These are phyloP conservation scores for Odobenus rosmarus DNA, from an alignment of 2,113 vertebrate genomes.

Conservation along the genomic window DNA sequence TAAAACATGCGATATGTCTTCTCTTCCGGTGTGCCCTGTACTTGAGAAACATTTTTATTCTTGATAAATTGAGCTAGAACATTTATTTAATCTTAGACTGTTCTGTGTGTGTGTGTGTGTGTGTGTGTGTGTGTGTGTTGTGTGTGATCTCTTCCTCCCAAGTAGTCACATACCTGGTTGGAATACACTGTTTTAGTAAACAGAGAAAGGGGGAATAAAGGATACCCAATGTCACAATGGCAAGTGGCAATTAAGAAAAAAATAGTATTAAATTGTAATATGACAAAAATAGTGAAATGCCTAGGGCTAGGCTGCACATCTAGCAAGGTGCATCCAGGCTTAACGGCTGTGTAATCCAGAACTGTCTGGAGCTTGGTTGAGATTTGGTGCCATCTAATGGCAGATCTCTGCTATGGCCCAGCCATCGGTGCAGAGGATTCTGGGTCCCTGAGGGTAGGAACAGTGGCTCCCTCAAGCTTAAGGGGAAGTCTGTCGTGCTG, in stretches of 20 bases:
- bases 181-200: not conserved
- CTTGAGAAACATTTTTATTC: not conserved
- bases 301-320: not conserved
- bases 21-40: not conserved
- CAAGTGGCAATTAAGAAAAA: not conserved
- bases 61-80: not conserved
- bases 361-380: not conserved
- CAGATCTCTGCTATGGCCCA: not conserved
- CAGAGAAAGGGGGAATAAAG: not conserved
- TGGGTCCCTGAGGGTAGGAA: no score
- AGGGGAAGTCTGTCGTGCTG: not conserved
- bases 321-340: not conserved
- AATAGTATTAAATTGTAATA: not conserved
- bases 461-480: not conserved
- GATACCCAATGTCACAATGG: not conserved
- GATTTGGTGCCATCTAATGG: conserved; percentile 66
- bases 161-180: not conserved
- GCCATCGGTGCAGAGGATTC: not conserved
- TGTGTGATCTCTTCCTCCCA: not conserved
- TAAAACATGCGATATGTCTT: not conserved
- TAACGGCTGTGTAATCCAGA: not conserved
- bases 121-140: not conserved
- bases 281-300: not conserved
- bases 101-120: not conserved
- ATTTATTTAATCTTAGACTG: not conserved